These are phyloP conservation scores for Zaprionus vittiger DNA, from an alignment of 1,140 invertebrate genomes.

Conservation along the genomic window DNA sequence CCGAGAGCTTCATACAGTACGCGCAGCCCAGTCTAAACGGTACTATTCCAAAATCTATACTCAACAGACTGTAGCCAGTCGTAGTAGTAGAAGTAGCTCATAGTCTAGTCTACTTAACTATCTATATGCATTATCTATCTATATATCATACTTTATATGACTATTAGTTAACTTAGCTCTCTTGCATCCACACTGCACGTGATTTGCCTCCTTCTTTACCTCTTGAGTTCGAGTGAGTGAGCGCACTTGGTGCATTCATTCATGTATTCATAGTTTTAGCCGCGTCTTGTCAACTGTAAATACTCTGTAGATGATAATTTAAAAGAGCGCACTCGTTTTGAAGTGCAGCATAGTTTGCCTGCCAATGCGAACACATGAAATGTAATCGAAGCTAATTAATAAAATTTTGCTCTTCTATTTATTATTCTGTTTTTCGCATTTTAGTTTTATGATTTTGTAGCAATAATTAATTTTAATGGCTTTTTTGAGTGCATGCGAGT, in stretches of 20 bases:
- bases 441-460: constrained; percentile 32
- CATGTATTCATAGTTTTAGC: constrained; percentile 51
- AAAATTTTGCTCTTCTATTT: constrained; percentile 46
- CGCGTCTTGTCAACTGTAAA: constrained; percentile 26
- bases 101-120: constrained; percentile 37
- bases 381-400: constrained; percentile 46
- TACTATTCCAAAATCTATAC: constrained; percentile 84
- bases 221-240: constrained; percentile 48
- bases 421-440: constrained; percentile 27
- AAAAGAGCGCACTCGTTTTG: background rate
- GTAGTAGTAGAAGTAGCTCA: constrained; percentile 17
- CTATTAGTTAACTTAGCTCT: constrained; percentile 18
- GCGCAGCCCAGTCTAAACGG: constrained; percentile 84
- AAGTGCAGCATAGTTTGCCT: constrained; percentile 40
- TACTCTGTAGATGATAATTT: constrained; percentile 22
- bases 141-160: constrained; percentile 7
- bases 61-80: constrained; percentile 73
- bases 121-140: constrained; percentile 4
- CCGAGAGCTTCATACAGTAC: constrained; percentile 84
- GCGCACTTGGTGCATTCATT: constrained; percentile 50
- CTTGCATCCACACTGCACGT: constrained; percentile 47
- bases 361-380: background rate
- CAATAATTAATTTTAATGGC: constrained; percentile 36
- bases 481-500: constrained; percentile 1
- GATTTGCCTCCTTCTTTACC: constrained; percentile 40